Evolutionary conservation across 2,797 vertebrate species (phyloP).

Genomic region (Rhinella marina): DNA sequence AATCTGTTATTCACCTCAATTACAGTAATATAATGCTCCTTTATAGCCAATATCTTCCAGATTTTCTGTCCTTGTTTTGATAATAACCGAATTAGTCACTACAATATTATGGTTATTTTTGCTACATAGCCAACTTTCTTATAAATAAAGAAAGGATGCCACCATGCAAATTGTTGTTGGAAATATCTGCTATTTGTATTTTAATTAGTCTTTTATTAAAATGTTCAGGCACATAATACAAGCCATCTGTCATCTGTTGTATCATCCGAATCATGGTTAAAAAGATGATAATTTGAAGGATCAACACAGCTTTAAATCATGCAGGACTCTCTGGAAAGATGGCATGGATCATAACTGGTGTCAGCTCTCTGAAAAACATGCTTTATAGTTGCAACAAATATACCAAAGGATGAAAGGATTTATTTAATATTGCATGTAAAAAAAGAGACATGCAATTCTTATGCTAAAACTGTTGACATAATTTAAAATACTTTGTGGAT

Average conservation of each 20-base stretch:
- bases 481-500: neutral
- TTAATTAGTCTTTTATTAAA: constrained; percentile 43
- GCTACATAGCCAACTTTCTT: constrained; percentile 9
- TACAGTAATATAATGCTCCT: neutral
- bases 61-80: constrained; percentile 3
- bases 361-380: constrained; percentile 39
- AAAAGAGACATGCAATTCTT: neutral
- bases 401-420: constrained; percentile 11
- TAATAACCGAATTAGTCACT: neutral
- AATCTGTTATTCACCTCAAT: neutral
- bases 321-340: neutral
- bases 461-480: neutral
- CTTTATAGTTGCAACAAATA: constrained; percentile 19
- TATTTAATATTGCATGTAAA: constrained; percentile 10
- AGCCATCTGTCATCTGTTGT: constrained; percentile 36
- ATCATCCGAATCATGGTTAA: constrained; percentile 20
- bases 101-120: constrained; percentile 9
- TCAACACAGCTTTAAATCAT: constrained; percentile 32
- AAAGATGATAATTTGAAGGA: constrained; percentile 37
- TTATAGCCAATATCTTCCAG: neutral
- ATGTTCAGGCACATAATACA: constrained; percentile 11
- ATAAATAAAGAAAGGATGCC: constrained; percentile 26
- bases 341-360: constrained; percentile 14
- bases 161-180: constrained; percentile 10
- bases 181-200: constrained; percentile 26